These are phyloP conservation scores for Sminthurides aquaticus DNA, from an alignment of 2,888 invertebrate genomes.

Conservation along the genomic window DNA sequence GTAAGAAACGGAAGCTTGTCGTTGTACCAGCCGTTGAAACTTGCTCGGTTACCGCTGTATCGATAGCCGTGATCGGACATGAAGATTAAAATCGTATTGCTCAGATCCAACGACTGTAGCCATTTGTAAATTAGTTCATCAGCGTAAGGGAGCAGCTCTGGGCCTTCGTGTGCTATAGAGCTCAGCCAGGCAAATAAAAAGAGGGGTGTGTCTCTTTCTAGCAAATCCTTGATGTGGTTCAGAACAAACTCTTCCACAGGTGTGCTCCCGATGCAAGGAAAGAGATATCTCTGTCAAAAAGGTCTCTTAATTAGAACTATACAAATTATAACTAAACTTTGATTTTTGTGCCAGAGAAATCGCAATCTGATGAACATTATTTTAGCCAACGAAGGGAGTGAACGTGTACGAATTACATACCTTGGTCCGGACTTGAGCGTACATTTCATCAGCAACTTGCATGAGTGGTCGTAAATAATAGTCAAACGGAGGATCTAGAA, in stretches of 20 bases:
- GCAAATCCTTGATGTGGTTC: conserved; percentile 10
- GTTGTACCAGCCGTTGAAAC: conserved; percentile 65
- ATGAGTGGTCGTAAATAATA: conserved; percentile 19
- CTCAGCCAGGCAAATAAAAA: conserved; percentile 17
- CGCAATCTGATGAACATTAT: too few species aligned
- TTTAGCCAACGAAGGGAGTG: too few species aligned
- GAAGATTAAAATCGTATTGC: conserved; percentile 60
- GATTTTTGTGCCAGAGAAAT: too few species aligned
- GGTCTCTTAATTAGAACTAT: background rate
- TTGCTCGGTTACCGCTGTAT: conserved; percentile 60
- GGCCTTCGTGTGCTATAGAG: conserved; percentile 15
- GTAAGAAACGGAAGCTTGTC: conserved; percentile 67
- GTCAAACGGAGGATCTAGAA: conserved; percentile 7
- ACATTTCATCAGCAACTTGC: too few species aligned
- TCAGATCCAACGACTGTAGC: conserved; percentile 50
- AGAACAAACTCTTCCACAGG: conserved; percentile 13
- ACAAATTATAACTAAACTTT: too few species aligned
- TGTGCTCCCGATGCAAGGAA: conserved; percentile 18
- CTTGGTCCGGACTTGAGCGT: too few species aligned
- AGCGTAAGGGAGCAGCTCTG: conserved; percentile 10
- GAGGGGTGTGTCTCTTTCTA: background rate
- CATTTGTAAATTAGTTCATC: conserved; percentile 21
- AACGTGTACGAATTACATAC: too few species aligned
- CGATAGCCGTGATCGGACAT: conserved; percentile 73
- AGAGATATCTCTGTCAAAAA: conserved; percentile 8